These are phyloP conservation scores for Eulemur rubriventer DNA, from an alignment of 2,797 vertebrate genomes.

Conservation along the genomic window DNA sequence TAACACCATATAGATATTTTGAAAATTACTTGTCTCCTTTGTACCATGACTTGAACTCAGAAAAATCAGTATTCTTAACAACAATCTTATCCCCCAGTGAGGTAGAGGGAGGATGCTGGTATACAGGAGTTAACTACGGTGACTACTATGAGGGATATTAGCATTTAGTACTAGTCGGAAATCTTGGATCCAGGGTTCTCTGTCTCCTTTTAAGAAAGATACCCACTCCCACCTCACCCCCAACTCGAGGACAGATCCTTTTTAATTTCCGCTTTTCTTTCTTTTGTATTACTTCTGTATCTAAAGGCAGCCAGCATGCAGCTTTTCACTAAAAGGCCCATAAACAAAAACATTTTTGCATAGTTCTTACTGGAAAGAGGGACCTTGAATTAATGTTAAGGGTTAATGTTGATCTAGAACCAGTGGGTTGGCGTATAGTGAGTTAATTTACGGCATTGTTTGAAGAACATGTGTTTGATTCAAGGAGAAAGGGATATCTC, in stretches of 20 bases:
- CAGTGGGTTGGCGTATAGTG: background rate
- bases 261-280: background rate
- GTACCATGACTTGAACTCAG: background rate
- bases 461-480: slow-evolving; percentile 18
- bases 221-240: background rate
- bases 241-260: background rate
- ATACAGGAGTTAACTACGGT: background rate
- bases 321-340: background rate
- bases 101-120: background rate
- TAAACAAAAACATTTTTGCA: slow-evolving; percentile 41
- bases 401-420: slow-evolving; percentile 55
- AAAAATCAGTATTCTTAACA: background rate
- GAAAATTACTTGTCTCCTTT: background rate
- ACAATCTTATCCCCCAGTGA: background rate
- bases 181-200: background rate
- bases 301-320: background rate
- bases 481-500: slow-evolving; percentile 11
- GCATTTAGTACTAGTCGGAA: background rate
- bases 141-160: background rate
- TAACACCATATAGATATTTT: background rate
- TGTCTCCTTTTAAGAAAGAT: background rate
- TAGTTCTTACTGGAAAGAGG: background rate
- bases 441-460: background rate
- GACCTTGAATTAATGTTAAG: background rate
- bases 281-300: slow-evolving; percentile 30